These are phyloP conservation scores for Eumacrocentrus americanus DNA, from an alignment of 2,888 invertebrate species.

Conservation along the genomic window DNA sequence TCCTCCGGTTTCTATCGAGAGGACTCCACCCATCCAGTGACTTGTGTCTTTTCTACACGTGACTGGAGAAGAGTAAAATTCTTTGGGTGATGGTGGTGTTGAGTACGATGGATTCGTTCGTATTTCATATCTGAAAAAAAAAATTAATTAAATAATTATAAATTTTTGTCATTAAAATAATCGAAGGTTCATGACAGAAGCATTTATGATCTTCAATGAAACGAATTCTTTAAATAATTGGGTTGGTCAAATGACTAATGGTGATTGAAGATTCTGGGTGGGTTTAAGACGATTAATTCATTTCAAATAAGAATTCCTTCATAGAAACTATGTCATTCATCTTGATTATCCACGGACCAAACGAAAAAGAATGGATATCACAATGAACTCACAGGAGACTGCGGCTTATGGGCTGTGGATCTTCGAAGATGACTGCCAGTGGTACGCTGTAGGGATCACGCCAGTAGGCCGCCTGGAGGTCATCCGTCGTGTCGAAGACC, in stretches of 20 bases:
- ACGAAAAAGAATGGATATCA: background rate
- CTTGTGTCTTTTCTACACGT: constrained; percentile 71
- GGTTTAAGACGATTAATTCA: too few relatives aligned
- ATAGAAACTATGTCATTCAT: too few relatives aligned
- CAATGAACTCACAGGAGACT: constrained; percentile 65
- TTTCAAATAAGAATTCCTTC: too few relatives aligned
- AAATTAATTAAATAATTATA: background rate
- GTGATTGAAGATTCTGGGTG: too few relatives aligned
- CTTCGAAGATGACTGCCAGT: constrained; percentile 73
- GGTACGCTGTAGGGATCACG: constrained; percentile 70
- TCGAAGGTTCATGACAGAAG: too few relatives aligned
- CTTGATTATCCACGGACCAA: too few relatives aligned
- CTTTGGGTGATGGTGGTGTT: constrained; percentile 71
- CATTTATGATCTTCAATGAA: too few relatives aligned
- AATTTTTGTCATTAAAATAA: too few relatives aligned
- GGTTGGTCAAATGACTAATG: too few relatives aligned
- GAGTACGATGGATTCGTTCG: constrained; percentile 73
- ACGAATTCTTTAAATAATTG: too few relatives aligned
- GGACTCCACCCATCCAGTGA: constrained; percentile 69
- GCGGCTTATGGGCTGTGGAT: constrained; percentile 58
- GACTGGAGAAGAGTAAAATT: constrained; percentile 71
- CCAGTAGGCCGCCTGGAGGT: constrained; percentile 74
- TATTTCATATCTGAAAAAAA: constrained; percentile 70
- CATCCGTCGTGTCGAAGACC: constrained; percentile 70
- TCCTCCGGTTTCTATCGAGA: constrained; percentile 73